These are phyloP conservation scores for Monochamus saltuarius DNA, from an alignment of 1,140 invertebrate genomes.

Conservation along the genomic window DNA sequence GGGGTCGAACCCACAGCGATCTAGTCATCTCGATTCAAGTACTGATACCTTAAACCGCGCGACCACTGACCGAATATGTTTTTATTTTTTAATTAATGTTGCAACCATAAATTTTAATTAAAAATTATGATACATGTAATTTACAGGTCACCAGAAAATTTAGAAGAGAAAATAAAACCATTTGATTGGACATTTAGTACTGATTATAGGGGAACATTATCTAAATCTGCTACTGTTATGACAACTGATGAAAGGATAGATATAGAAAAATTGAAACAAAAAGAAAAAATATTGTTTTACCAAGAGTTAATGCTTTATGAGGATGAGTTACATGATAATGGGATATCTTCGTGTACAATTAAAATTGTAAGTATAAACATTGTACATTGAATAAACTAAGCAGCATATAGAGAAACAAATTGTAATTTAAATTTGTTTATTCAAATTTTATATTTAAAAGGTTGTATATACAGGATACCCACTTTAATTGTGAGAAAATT, in stretches of 20 bases:
- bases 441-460: too few species aligned
- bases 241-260: conserved; percentile 80
- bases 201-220: conserved; percentile 83
- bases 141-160: conserved; percentile 60
- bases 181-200: conserved; percentile 99
- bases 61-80: too few species aligned
- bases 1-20: too few species aligned
- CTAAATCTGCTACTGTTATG: conserved; percentile 60
- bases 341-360: conserved; percentile 83
- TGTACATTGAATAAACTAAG: neutral
- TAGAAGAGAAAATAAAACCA: conserved; percentile 78
- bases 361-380: conserved; percentile 80
- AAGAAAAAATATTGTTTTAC: conserved; percentile 94
- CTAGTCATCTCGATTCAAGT: too few species aligned
- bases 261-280: conserved; percentile 84
- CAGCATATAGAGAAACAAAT: neutral
- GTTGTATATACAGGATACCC: too few species aligned
- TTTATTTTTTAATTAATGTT: too few species aligned
- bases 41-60: too few species aligned
- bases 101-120: too few species aligned
- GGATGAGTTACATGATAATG: conserved; percentile 98
- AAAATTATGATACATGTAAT: conserved; percentile 29
- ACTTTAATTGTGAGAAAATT: too few species aligned
- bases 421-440: conserved; percentile 11
- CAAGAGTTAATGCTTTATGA: conserved; percentile 93